A percentile compares a stretch with the other conserved stretches of the same genome.
Evolutionary conservation across 2,888 invertebrate species (phyloP).

Genomic region (Andrena bucephala): DNA sequence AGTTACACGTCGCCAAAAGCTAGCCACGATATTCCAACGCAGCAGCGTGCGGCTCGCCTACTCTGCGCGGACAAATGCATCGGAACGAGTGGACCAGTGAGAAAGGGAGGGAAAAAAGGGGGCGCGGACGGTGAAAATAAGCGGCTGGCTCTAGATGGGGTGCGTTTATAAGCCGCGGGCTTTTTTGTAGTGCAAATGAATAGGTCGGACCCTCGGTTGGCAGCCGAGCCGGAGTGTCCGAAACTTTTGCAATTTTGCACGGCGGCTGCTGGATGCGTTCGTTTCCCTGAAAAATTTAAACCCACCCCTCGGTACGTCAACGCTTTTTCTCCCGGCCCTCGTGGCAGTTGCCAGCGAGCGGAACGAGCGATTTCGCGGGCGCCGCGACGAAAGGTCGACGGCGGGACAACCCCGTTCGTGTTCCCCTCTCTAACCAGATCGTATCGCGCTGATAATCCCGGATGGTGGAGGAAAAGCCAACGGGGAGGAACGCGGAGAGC

Average conservation of each 20-base stretch:
- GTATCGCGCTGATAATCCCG: slow-evolving; percentile 36
- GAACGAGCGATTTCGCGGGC: too few species aligned
- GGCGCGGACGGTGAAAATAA: slow-evolving; percentile 38
- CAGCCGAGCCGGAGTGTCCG: slow-evolving; percentile 22
- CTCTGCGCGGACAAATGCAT: slow-evolving; percentile 51
- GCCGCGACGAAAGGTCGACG: neutral
- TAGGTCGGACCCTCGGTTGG: slow-evolving; percentile 35
- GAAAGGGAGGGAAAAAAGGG: slow-evolving; percentile 5
- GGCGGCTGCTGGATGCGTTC: slow-evolving; percentile 36
- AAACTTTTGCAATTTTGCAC: slow-evolving; percentile 66
- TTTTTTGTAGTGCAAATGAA: slow-evolving; percentile 66
- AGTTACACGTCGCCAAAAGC: neutral
- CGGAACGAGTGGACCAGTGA: slow-evolving; percentile 37
- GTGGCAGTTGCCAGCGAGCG: slow-evolving; percentile 1
- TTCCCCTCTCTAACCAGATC: slow-evolving; percentile 20
- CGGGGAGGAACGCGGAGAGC: neutral
- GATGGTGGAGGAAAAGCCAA: neutral
- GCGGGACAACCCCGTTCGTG: neutral
- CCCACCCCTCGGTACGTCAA: neutral
- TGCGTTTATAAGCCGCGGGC: slow-evolving; percentile 53
- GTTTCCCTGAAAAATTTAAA: slow-evolving; percentile 50
- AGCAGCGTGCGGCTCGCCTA: slow-evolving; percentile 8
- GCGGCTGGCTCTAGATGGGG: slow-evolving; percentile 26
- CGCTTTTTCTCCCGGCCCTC: neutral
- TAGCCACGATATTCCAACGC: neutral